Percentiles rank a stretch among this genome's conserved stretches.
Evolutionary conservation across 2,797 vertebrate genomes (phyloP).

Genomic region (Tauraco hartlaubi): DNA sequence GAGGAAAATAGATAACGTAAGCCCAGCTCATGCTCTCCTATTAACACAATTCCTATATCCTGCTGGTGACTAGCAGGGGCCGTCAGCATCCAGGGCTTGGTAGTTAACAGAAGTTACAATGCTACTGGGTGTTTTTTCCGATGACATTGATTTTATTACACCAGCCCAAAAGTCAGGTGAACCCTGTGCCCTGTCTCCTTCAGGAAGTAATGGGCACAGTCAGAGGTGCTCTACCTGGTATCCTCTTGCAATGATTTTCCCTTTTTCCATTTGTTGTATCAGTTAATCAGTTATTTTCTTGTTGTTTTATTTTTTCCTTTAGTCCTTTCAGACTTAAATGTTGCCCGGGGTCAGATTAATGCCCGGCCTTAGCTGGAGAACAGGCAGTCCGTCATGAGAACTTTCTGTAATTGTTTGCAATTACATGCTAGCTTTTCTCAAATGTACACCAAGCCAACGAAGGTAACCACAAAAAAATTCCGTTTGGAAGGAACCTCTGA

Average conservation of each 20-base stretch:
- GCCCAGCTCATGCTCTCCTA: neutral
- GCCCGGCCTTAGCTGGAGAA: neutral
- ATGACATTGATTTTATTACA: neutral
- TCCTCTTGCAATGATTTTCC: neutral
- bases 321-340: neutral
- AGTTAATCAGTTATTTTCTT: neutral
- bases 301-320: neutral
- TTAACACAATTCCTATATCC: neutral
- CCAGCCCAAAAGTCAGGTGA: neutral
- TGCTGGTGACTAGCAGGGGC: neutral
- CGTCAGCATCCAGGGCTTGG: neutral
- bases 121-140: fast-evolving
- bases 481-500: neutral
- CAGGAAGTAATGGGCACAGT: fast-evolving
- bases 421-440: neutral
- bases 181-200: neutral
- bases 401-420: neutral
- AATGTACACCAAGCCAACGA: fast-evolving
- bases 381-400: neutral
- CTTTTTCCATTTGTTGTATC: neutral
- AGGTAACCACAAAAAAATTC: neutral
- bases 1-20: neutral
- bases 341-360: neutral
- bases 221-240: neutral
- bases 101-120: neutral